Evolutionary conservation across 1,140 invertebrate species (phyloP).

Genomic region (Notospermus geniculatus): DNA sequence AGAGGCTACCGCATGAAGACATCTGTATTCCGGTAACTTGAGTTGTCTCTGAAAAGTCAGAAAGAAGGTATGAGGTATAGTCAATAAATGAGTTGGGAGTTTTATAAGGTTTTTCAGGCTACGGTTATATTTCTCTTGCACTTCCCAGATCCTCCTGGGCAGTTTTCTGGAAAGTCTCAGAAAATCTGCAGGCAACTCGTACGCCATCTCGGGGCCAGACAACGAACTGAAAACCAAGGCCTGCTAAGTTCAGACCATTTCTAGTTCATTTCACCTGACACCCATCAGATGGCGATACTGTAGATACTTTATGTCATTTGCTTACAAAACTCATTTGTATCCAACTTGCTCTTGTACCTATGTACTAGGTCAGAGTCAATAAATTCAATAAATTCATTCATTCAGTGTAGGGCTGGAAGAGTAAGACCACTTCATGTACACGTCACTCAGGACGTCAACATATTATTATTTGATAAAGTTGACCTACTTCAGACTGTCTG

Average conservation of each 20-base stretch:
- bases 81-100: conserved; percentile 10
- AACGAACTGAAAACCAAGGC: background rate
- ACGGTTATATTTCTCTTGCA: background rate
- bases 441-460: background rate
- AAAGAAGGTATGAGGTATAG: background rate
- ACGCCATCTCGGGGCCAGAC: background rate
- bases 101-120: background rate
- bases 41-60: conserved; percentile 53
- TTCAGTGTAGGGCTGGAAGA: background rate
- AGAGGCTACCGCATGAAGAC: conserved; percentile 52
- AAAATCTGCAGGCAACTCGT: background rate
- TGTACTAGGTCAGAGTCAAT: too few species aligned
- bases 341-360: too few species aligned
- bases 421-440: background rate
- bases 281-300: background rate
- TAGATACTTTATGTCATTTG: background rate
- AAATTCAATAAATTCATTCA: background rate
- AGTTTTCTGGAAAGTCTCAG: background rate
- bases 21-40: conserved; percentile 58
- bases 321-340: too few species aligned
- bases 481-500: conserved; percentile 70
- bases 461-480: conserved; percentile 7
- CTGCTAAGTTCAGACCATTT: too few species aligned
- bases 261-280: background rate
- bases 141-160: background rate